phyloP scores from a whole-genome alignment of 1,140 invertebrate species.

The Apis cerana region DNA sequence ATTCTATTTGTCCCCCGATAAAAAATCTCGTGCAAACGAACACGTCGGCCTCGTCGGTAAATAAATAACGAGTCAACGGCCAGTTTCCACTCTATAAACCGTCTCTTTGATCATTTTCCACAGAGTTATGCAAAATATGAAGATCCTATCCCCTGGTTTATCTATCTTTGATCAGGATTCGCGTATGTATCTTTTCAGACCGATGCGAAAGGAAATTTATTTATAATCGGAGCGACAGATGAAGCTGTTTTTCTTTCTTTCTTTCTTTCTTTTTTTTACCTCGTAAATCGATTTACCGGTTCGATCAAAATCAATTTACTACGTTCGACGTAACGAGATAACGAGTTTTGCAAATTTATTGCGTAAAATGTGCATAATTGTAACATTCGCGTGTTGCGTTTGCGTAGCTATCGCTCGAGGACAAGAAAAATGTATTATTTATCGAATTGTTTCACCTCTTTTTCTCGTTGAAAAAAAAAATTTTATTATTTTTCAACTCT shows the following conservation, averaged over 20 bases:
- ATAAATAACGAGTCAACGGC: background rate
- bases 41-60: conserved; percentile 3
- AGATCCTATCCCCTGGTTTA: too few species aligned
- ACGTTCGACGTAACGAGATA: background rate
- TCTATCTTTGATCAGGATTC: too few species aligned
- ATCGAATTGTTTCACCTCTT: too few species aligned
- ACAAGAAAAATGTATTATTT: too few species aligned
- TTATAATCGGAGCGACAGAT: too few species aligned
- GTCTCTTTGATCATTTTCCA: background rate
- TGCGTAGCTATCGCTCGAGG: too few species aligned
- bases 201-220: too few species aligned
- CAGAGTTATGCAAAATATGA: too few species aligned
- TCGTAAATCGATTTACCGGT: background rate
- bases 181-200: background rate
- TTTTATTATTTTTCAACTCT: background rate
- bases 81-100: background rate
- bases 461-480: background rate
- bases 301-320: background rate
- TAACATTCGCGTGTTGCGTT: background rate
- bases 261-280: too few species aligned
- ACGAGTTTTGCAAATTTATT: background rate
- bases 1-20: conserved; percentile 77
- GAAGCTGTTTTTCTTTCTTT: too few species aligned
- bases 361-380: too few species aligned
- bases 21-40: conserved; percentile 59